Conservation (phyloP, 2,797 vertebrate species). For the Hydrolagus colliei region DNA sequence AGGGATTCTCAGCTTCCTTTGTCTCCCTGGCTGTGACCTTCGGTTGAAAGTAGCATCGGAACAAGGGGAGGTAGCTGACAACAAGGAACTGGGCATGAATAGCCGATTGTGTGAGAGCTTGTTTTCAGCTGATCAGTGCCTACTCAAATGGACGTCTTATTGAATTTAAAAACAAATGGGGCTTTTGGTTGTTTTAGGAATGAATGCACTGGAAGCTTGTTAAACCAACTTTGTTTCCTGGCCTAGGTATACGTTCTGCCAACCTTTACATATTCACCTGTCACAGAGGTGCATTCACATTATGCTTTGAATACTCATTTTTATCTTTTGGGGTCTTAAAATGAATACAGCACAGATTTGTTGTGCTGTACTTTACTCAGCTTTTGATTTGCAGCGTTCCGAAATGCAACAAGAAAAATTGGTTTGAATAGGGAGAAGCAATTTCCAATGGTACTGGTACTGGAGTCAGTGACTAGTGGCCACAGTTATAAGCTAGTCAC, state of each 20-base stretch:
- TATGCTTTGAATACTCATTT: background rate
- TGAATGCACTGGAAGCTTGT: background rate
- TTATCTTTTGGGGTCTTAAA: background rate
- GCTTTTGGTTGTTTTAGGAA: background rate
- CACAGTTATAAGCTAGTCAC: too few species aligned
- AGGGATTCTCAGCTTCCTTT: background rate
- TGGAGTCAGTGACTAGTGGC: too few species aligned
- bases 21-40: background rate
- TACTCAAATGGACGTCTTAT: background rate
- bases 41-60: background rate
- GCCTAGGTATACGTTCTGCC: too few species aligned
- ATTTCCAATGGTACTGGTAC: too few species aligned
- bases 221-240: too few species aligned
- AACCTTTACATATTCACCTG: too few species aligned
- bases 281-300: background rate
- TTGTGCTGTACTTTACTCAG: background rate
- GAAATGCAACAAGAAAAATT: too few species aligned
- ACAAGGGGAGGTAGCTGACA: background rate
- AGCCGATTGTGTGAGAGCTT: background rate
- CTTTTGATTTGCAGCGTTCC: too few species aligned
- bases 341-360: background rate
- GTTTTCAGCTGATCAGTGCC: background rate
- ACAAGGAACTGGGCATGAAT: background rate
- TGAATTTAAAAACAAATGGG: background rate
- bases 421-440: too few species aligned